Conservation (phyloP, 2,113 vertebrate species). For the Eleginops maclovinus region DNA sequence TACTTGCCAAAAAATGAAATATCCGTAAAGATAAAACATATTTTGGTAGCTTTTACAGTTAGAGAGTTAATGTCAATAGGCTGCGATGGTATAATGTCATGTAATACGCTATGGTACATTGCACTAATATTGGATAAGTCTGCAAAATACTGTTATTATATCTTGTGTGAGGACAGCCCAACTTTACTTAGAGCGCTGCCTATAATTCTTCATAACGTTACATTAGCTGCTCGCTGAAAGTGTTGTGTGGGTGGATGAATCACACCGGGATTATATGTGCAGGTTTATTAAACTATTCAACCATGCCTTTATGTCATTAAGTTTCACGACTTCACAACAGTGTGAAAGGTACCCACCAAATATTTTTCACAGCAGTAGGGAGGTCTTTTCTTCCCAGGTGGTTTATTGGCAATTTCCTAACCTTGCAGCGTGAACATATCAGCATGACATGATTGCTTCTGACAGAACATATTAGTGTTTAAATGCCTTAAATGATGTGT, state of each 20-base stretch:
- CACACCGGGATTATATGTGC: constrained; percentile 55
- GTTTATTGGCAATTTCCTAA: constrained; percentile 48
- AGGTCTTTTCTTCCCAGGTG: constrained; percentile 29
- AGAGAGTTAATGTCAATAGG: constrained; percentile 19
- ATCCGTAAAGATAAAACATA: background rate
- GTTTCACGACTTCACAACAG: constrained; percentile 49
- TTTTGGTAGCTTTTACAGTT: constrained; percentile 2
- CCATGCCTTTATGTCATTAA: constrained; percentile 51
- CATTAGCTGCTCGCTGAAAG: constrained; percentile 45
- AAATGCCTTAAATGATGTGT: constrained; percentile 1
- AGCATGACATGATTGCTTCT: background rate
- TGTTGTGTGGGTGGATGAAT: constrained; percentile 51
- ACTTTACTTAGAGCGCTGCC: constrained; percentile 28
- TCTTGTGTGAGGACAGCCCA: constrained; percentile 45
- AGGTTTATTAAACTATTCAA: constrained; percentile 69
- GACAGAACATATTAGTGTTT: background rate
- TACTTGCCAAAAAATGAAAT: background rate
- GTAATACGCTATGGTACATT: constrained; percentile 3
- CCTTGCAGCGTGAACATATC: background rate
- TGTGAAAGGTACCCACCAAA: constrained; percentile 42
- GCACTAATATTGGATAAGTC: constrained; percentile 19
- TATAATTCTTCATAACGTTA: constrained; percentile 54
- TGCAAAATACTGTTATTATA: constrained; percentile 35
- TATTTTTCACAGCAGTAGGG: constrained; percentile 41
- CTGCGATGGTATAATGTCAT: constrained; percentile 1